Percentiles rank a stretch among this genome's conserved stretches.
Conservation (phyloP, 64 coral and sea anemone species). For the Montipora foliosa region DNA sequence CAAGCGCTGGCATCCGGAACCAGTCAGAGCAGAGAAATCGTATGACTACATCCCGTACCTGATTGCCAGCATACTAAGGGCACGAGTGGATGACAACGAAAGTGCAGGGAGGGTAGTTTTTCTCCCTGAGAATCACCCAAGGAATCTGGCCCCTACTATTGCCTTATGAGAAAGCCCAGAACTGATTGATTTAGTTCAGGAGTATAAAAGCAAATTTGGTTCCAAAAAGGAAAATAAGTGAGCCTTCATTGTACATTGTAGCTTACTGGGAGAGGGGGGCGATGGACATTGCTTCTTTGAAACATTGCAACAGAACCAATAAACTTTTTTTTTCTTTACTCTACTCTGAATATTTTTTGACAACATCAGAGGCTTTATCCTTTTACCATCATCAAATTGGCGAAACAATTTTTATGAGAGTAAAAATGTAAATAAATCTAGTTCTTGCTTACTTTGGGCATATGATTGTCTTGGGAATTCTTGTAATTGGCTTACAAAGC, state of each 20-base stretch:
- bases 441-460: neutral
- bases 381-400: neutral
- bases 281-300: neutral
- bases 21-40: neutral
- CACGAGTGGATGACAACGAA: neutral
- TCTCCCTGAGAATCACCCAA: neutral
- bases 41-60: slow-evolving; percentile 5
- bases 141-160: slow-evolving; percentile 12
- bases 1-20: slow-evolving; percentile 29
- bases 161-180: neutral
- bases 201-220: neutral
- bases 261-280: too few relatives aligned
- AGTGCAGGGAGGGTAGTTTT: neutral
- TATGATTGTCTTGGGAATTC: neutral
- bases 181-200: neutral
- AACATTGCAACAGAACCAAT: neutral
- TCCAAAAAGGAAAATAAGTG: neutral
- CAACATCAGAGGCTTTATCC: neutral
- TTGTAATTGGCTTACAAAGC: neutral
- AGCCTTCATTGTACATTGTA: neutral
- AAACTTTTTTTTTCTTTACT: neutral
- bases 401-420: neutral
- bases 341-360: neutral
- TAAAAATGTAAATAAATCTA: neutral
- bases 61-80: slow-evolving; percentile 3